phyloP scores from a whole-genome alignment of 2,113 vertebrate genomes.

The Cinclus cinclus region DNA sequence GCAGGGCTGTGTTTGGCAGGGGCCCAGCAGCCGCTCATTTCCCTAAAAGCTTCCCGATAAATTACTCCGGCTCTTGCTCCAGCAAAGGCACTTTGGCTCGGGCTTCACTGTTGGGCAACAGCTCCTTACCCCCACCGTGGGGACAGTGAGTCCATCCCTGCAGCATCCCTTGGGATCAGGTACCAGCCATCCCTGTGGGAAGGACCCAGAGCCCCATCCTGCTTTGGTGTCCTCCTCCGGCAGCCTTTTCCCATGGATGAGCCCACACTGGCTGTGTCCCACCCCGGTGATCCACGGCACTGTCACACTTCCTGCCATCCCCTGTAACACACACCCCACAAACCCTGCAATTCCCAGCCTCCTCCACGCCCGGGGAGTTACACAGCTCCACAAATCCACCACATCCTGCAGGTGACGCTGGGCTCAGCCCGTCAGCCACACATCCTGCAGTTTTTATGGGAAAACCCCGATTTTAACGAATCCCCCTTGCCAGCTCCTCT shows the following conservation, averaged over 20 bases:
- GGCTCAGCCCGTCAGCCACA: fast-evolving
- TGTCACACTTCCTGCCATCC: not conserved
- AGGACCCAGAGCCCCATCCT: not conserved
- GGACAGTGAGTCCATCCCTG: not conserved
- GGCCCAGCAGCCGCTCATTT: conserved; percentile 57
- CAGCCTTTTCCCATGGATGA: not conserved
- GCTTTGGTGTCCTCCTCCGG: fast-evolving
- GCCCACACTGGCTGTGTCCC: fast-evolving
- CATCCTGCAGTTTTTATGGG: not conserved
- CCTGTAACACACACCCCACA: not conserved
- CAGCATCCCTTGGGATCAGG: not conserved
- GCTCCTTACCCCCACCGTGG: not conserved
- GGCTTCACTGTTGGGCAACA: not conserved
- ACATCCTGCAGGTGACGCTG: fast-evolving
- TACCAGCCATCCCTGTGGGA: not conserved
- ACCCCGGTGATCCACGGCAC: fast-evolving
- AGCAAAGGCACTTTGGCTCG: conserved; percentile 23
- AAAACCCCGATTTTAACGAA: fast-evolving
- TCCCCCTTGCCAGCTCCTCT: not conserved
- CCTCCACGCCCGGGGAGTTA: not conserved
- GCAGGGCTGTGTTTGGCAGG: conserved; percentile 32
- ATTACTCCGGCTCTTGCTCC: conserved; percentile 10
- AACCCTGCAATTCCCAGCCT: not conserved
- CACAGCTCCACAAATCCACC: fast-evolving
- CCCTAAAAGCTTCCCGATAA: conserved; percentile 63